Evolutionary conservation across 37 sponge, comb jelly and placozoan genomes (phyloP), one percentile per base, ranked within the genome.

Genomic region (Aplysina aerophoba): DNA sequence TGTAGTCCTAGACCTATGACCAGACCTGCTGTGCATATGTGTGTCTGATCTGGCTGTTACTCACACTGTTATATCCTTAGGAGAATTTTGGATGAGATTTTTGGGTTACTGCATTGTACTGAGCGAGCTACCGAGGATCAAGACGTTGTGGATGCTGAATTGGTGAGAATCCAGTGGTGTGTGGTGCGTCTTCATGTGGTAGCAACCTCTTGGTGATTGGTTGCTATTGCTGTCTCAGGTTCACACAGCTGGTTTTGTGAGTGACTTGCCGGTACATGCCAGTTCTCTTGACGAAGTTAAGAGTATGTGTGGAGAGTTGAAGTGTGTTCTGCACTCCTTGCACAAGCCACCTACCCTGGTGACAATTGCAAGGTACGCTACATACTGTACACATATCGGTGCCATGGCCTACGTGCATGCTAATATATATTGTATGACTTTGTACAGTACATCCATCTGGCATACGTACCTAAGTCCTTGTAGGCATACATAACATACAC

Each of bases 181-280:
- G 17, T 27, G 71, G 12, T 69, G 71, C 8, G 50, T 44, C 8
- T 3, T 44, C 50, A n/a, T 44, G 50, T 44, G 50, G 50, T 8
- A 44, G 3, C 6, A 44, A 44, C 50, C 50, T 64, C 41, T 15
- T n/a, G n/a, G n/a, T n/a, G n/a, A n/a, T n/a, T n/a, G n/a, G n/a
- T n/a, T n/a, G n/a, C n/a, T n/a, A n/a, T n/a, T n/a, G n/a, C 20
- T 58, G 20, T 15, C 17, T 24, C 63, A 93, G 94, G 33, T 90
- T 4, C 94, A 93, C 83, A 34, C 67, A 28, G 77, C 83, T 83
- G 94, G 94, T 4, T 56, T 90, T 88, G 69, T 88, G 77, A 91
- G 88, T 64, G 96, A 96, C 55, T 91, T 96, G 11, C 96, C 96
- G 1, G 24, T 86, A 30, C 96, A 96, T 66, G 25, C 85, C 37